Conservation (phyloP, 1,140 invertebrate genomes). For the Ostrea edulis region DNA sequence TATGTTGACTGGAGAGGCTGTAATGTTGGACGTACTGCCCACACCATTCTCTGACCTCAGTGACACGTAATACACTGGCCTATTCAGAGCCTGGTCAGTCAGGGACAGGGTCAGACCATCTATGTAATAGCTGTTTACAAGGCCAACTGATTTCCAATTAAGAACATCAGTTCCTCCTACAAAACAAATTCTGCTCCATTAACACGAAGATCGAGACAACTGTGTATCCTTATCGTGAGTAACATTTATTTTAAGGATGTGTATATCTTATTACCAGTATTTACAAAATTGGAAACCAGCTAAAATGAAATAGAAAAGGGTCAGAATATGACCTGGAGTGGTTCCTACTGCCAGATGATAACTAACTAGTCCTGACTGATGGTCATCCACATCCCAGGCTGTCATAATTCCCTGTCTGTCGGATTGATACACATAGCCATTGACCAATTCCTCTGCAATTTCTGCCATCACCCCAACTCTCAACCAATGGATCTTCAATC, state of each 20-base stretch:
- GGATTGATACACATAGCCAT: slow-evolving; percentile 62
- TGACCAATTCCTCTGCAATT: slow-evolving; percentile 61
- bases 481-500: slow-evolving; percentile 55
- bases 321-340: slow-evolving; percentile 52
- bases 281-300: not conserved
- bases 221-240: too few relatives aligned
- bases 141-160: slow-evolving; percentile 36
- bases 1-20: slow-evolving; percentile 64
- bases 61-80: slow-evolving; percentile 67
- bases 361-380: slow-evolving; percentile 59
- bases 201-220: not conserved
- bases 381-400: slow-evolving; percentile 61
- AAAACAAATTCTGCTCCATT: not conserved
- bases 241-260: not conserved
- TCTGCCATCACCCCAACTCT: slow-evolving; percentile 62
- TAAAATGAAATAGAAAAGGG: not conserved
- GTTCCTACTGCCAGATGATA: slow-evolving; percentile 66
- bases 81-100: slow-evolving; percentile 24
- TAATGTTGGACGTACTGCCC: slow-evolving; percentile 49
- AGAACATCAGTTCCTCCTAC: slow-evolving; percentile 48
- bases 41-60: slow-evolving; percentile 66
- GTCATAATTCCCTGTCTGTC: slow-evolving; percentile 62
- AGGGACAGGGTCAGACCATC: slow-evolving; percentile 47
- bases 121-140: slow-evolving; percentile 51
- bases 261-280: not conserved